These are phyloP conservation scores for Cylloceria caligata DNA, from an alignment of 2,888 invertebrate genomes.

Conservation along the genomic window DNA sequence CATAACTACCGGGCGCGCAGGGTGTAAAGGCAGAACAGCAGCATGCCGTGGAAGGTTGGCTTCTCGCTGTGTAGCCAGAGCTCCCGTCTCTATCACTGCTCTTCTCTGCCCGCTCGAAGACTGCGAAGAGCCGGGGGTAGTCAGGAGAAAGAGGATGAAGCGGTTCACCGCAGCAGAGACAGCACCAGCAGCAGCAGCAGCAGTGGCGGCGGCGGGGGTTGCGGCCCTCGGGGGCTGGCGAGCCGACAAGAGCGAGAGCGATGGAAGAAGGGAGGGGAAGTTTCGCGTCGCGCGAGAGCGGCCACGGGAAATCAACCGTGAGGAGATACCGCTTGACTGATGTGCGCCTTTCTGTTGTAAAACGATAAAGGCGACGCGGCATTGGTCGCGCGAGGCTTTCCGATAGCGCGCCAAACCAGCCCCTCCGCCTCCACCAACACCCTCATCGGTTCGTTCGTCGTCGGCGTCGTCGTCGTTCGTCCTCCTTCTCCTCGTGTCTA, in stretches of 20 bases:
- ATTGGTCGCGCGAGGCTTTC: conserved; percentile 83
- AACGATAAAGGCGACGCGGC: conserved; percentile 84
- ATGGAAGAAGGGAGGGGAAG: conserved; percentile 38
- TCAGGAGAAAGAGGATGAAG: conserved; percentile 27
- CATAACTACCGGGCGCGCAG: conserved; percentile 78
- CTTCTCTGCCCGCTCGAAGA: conserved; percentile 24
- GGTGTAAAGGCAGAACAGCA: conserved; percentile 5
- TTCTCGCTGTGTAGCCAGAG: conserved; percentile 22
- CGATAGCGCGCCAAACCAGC: conserved; percentile 78
- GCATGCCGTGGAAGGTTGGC: conserved; percentile 29
- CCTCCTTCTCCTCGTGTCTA: conserved; percentile 40
- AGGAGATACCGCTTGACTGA: conserved; percentile 85
- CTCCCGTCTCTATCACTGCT: conserved; percentile 32
- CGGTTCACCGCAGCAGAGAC: conserved; percentile 18
- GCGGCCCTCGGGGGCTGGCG: conserved; percentile 48
- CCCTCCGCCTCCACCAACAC: conserved; percentile 65
- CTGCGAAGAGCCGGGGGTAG: conserved; percentile 31
- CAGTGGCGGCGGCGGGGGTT: conserved; percentile 3
- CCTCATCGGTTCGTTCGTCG: conserved; percentile 44
- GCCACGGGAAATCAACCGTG: conserved; percentile 85
- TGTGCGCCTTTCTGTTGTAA: conserved; percentile 85
- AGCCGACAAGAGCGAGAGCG: conserved; percentile 51
- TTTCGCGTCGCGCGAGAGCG: conserved; percentile 75
- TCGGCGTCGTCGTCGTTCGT: conserved; percentile 31
- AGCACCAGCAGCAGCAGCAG: no score